Conservation (phyloP, 2,888 invertebrate genomes). For the Sarcophaga variegata region DNA sequence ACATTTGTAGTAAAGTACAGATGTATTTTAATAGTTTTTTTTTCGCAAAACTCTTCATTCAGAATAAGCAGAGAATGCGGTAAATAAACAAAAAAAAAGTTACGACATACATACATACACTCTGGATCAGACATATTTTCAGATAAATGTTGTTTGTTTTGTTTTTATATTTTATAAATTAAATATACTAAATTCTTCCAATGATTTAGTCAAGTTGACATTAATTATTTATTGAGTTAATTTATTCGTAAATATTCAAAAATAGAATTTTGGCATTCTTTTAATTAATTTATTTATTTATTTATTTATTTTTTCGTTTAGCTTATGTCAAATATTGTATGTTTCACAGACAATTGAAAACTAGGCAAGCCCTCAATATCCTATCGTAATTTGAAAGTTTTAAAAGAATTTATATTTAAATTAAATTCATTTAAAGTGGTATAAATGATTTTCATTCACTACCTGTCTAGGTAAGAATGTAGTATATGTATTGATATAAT, state of each 20-base stretch:
- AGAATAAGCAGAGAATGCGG: background rate
- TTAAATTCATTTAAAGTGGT: constrained; percentile 6
- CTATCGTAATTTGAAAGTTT: too few species aligned
- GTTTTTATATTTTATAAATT: background rate
- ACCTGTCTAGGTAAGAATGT: background rate
- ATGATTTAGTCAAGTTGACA: background rate
- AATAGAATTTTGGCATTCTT: background rate
- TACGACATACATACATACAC: too few species aligned
- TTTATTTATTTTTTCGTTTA: background rate
- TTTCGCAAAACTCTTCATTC: too few species aligned
- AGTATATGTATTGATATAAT: background rate
- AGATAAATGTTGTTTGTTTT: too few species aligned
- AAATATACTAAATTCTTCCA: background rate
- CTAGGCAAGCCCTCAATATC: too few species aligned
- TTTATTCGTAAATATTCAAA: background rate
- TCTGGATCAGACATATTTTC: too few species aligned
- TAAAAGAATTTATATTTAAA: constrained; percentile 3
- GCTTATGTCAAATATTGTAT: background rate
- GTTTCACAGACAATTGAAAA: too few species aligned
- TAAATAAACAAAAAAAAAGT: background rate
- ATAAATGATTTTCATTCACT: constrained; percentile 36
- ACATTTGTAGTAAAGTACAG: too few species aligned
- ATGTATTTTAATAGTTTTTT: too few species aligned
- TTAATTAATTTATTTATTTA: background rate
- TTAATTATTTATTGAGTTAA: constrained; percentile 17